Evolutionary conservation across 30 jellyfish, hydroid and myxozoan species (phyloP).

Genomic region (Turritopsis dohrnii): DNA sequence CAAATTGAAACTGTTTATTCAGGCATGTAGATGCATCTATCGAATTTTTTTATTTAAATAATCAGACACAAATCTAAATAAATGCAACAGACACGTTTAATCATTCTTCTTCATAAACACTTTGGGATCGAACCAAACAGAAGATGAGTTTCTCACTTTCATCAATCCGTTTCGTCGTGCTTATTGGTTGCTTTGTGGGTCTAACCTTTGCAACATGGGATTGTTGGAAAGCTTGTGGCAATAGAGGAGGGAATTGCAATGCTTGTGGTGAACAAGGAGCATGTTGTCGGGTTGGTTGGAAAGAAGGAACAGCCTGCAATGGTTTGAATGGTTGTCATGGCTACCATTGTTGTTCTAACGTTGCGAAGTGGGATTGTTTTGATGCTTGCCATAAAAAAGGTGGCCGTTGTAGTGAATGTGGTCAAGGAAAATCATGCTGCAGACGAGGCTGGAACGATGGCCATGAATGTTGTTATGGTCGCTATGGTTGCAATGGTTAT

Average conservation of each 20-base stretch:
- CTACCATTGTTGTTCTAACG: neutral
- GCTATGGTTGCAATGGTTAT: neutral
- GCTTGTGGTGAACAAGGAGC: neutral
- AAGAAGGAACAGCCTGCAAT: neutral
- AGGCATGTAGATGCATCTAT: no score
- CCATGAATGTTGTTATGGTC: neutral
- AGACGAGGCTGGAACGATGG: neutral
- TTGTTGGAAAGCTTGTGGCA: neutral
- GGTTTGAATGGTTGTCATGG: neutral
- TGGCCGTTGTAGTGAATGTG: neutral
- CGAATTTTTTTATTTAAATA: no score
- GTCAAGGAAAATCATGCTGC: neutral
- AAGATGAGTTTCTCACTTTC: neutral
- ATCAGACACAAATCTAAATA: no score
- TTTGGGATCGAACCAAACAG: no score
- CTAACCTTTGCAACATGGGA: neutral
- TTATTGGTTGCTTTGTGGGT: neutral
- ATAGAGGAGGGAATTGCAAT: neutral
- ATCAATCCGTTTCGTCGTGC: neutral
- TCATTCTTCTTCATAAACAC: no score
- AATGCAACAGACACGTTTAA: no score
- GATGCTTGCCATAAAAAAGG: neutral
- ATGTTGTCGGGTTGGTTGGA: neutral
- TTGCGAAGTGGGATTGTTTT: neutral
- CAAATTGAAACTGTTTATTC: no score